Evolutionary conservation across 1,140 invertebrate genomes (phyloP).

Genomic region (Eufriesea mexicana): DNA sequence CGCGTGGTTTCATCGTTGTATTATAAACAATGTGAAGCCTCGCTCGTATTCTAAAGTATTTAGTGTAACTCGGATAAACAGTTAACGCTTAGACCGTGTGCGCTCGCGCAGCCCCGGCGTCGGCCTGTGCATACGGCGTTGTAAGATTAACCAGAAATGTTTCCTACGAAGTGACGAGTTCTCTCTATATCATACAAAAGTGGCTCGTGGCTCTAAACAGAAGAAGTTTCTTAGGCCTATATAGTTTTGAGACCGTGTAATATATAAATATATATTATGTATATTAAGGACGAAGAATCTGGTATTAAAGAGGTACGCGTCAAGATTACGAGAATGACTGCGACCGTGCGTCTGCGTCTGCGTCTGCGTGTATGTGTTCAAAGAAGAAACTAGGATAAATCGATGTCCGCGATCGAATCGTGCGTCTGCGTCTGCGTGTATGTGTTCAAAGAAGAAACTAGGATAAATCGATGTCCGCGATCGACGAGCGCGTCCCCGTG

Average conservation of each 20-base stretch:
- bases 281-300: conserved; percentile 37
- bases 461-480: not conserved
- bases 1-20: conserved; percentile 53
- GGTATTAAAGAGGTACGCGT: conserved; percentile 27
- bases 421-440: too few species aligned
- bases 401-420: not conserved
- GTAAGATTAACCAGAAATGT: conserved; percentile 70
- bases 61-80: conserved; percentile 70
- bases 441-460: not conserved
- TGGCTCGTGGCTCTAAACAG: conserved; percentile 40
- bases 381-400: not conserved
- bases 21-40: conserved; percentile 75
- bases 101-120: not conserved
- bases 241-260: conserved; percentile 60
- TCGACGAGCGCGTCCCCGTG: too few species aligned
- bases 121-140: conserved; percentile 52
- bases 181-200: conserved; percentile 63
- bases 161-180: conserved; percentile 68
- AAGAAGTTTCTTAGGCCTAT: conserved; percentile 60
- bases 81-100: conserved; percentile 73
- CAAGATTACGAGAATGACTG: conserved; percentile 12
- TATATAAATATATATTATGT: conserved; percentile 39
- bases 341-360: not conserved
- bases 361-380: conserved; percentile 11
- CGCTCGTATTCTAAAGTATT: conserved; percentile 79